Base-by-base conservation (phyloP, 2,797 vertebrate species). In the Iguana delicatissima region DNA sequence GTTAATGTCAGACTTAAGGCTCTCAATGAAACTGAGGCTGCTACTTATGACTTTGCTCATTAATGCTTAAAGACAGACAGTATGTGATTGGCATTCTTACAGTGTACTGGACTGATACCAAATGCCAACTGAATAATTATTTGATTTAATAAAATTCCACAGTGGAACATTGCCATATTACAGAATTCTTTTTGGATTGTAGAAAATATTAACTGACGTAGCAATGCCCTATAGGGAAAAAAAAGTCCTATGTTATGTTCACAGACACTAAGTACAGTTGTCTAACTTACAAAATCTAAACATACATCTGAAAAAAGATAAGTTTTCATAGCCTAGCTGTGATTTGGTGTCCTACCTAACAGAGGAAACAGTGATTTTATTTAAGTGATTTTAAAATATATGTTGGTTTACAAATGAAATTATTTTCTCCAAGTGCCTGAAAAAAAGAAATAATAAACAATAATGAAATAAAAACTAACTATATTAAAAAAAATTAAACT, bases 111-210 rank as follows among this genome's bases (percentile, higher is more conserved):
- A 87, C 0, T 26, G 14, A 80, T 77, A 57, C 0, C 74, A 35
- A 14, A 5, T 38, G 24, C 85, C 84, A 67, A 85, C 62, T 42
- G 1, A 0, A 0, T 90, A 88, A 90, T 89, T 46, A 24, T 87
- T 38, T 81, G 80, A 35, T 72, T 89, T 91, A n/a, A 52, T 86
- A 83, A 9, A 26, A 42, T 90, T 92, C 73, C 69, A 79, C 92
- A 6, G 73, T 46, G 94, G 80, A 93, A 92, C 93, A 91, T 79
- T 81, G 83, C 50, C 90, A 90, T 84, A 88, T 85, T 62, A 26
- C 89, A 29, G 73, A 93, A 84, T 91, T 59, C 22, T 82, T 76
- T 4, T 89, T 26, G 9, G 32, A 82, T 86, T 91, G 67, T 88
- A 52, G 42, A 6, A 52, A 82, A 91, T 29, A 84, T 50, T 88